phyloP scores from a whole-genome alignment of 2,888 invertebrate genomes.

The Thyatira batis region DNA sequence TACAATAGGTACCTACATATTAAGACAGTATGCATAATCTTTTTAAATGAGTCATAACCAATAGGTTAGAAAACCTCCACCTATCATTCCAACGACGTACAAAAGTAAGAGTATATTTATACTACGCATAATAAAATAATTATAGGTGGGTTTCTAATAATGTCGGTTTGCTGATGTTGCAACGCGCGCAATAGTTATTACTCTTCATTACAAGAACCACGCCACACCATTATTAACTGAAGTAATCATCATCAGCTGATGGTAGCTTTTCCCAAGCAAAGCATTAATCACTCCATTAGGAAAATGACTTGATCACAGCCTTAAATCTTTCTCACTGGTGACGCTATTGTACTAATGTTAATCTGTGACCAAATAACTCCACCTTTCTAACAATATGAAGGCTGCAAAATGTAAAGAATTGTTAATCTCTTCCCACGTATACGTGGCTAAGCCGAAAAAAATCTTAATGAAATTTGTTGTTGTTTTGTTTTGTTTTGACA shows the following conservation, averaged over 20 bases:
- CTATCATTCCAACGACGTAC: too few species aligned
- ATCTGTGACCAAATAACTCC: neutral
- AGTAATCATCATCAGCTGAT: neutral
- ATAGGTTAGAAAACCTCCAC: too few species aligned
- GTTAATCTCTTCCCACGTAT: neutral
- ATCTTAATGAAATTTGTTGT: neutral
- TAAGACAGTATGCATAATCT: too few species aligned
- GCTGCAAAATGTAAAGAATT: neutral
- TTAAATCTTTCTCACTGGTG: neutral
- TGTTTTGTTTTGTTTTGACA: neutral
- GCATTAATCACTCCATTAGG: neutral
- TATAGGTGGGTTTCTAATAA: too few species aligned
- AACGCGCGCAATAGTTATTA: neutral
- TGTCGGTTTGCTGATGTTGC: neutral
- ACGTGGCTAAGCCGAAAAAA: neutral
- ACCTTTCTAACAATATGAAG: neutral
- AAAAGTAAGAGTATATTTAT: neutral
- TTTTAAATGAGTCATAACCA: too few species aligned
- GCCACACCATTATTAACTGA: neutral
- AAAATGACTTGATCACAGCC: neutral
- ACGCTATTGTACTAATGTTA: neutral
- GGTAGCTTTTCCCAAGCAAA: neutral
- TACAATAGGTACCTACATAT: too few species aligned
- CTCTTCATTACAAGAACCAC: neutral
- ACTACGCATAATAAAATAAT: neutral